Base-by-base conservation (phyloP, 2,888 invertebrate genomes). In the Neoascia interrupta region DNA sequence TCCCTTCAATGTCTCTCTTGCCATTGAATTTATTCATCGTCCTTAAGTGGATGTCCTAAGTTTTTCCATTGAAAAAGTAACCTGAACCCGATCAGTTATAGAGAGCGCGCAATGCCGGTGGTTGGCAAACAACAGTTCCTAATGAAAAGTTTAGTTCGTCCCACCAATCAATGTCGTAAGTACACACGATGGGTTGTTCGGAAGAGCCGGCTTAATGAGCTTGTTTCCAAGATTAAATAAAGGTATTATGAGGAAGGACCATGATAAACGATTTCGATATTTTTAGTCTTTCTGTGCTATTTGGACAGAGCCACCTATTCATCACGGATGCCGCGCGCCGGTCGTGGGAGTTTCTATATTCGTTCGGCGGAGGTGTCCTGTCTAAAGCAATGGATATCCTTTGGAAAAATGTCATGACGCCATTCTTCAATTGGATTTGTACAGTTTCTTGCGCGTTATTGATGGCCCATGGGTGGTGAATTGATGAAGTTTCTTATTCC, bases 211-310 rank as follows among this genome's bases (percentile, higher is more conserved):
- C 81, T 75, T 82, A 82, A 82, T 81, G 81, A 82, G 81, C 81
- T 76, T 81, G 74, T 81, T 76, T 79, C 76, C 73, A 81, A 76
- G 82, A 82, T 82, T 82, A 82, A 82, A 81, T 82, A 82, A 81
- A 81, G 82, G 82, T 81, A 82, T 82, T 81, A 82, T 66, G 47
- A 68, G 54, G 56, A 74, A 60, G 76, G 68, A 81, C 61, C 75
- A 81, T 82, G 82, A 82, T 76, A 81, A 81, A 81, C 81, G 81
- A 81, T 74, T 76, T 64, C 63, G 45, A 73, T 81, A 68, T 66
- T 82, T 75, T 54, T 54, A 61, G 58, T n/a, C n/a, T n/a, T n/a
- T n/a, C n/a, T n/a, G n/a, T 69, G 47, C 63, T 43, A 54, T 53
- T 63, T 60, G 15, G 60, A 61, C 39, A 61, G 79, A 79, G 73